A percentile compares a stretch with the other conserved stretches of the same genome.
phyloP scores from a whole-genome alignment of 1,140 invertebrate species.

The Drosophila nigromelanica region DNA sequence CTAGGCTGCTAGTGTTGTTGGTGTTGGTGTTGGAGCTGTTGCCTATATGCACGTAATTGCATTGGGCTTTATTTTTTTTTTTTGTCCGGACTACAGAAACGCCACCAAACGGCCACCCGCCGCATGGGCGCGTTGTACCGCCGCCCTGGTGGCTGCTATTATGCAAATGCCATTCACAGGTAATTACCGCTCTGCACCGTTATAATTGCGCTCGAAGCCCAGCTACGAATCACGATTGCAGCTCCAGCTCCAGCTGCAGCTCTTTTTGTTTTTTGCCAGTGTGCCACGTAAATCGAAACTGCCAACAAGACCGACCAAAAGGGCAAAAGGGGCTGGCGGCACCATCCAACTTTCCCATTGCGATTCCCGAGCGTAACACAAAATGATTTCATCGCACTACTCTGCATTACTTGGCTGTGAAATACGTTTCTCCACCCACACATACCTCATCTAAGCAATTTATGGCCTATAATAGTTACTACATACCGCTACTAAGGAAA shows the following conservation, averaged over 20 bases:
- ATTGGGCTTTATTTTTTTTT: conserved; percentile 52
- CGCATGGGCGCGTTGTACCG: conserved; percentile 2
- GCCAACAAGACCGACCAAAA: conserved; percentile 58
- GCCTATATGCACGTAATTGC: conserved; percentile 61
- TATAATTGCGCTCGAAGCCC: conserved; percentile 83
- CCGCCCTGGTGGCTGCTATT: conserved; percentile 55
- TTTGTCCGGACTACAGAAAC: conserved; percentile 52
- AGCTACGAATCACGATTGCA: conserved; percentile 80
- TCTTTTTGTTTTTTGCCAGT: conserved; percentile 2
- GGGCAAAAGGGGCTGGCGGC: conserved; percentile 41
- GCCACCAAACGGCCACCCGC: conserved; percentile 50
- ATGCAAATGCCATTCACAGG: conserved; percentile 83
- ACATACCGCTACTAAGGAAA: not conserved
- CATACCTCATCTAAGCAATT: conserved; percentile 4
- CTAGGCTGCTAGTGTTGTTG: conserved; percentile 10
- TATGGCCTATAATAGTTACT: conserved; percentile 4
- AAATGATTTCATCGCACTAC: conserved; percentile 28
- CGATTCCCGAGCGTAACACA: conserved; percentile 24
- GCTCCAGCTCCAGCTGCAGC: conserved; percentile 29
- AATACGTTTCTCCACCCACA: conserved; percentile 3
- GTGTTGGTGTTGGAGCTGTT: conserved; percentile 34
- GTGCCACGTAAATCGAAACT: conserved; percentile 58
- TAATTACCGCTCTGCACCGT: conserved; percentile 83
- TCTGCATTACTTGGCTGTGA: not conserved
- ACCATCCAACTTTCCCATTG: conserved; percentile 54